Base-by-base conservation (phyloP, 1,140 invertebrate genomes). In the Panagrolaimus sp. region DNA sequence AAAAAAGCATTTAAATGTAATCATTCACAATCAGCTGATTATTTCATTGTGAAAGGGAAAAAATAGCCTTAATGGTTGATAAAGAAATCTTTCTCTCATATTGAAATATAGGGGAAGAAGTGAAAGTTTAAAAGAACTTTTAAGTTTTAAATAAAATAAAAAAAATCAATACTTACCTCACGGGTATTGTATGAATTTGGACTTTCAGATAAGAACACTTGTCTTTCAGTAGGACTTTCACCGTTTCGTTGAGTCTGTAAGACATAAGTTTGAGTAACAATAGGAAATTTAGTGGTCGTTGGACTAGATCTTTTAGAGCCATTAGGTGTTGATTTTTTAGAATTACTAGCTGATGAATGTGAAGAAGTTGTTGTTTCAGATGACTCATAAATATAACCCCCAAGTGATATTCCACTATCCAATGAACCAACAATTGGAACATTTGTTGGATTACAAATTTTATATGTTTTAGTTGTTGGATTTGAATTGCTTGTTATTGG, bases 131-230 rank as follows among this genome's bases (percentile, higher is more conserved):
- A n/a, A 64, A 13, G 38, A 42, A 11, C 9, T 43, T 42, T 64
- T 64, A 16, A 5, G 9, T n/a, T 47, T 66, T 9, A n/a, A n/a
- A n/a, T n/a, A n/a, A n/a, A n/a, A n/a, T n/a, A 66, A 66, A 45
- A 66, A 66, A 31, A n/a, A 66, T 7, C 13, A 51, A 57, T 66
- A 69, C 67, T 69, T 20, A 69, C 67, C 27, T 69, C 67, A 23
- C 67, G 67, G 27, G 45, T 67, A 16, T 69, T 69, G 67, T 69
- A 69, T 9, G 61, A 66, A 38, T 31, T 23, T 11, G 67, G 67
- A 27, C 67, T 69, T 20, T 69, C 67, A 16, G 64, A 66, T 16
- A 69, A 69, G 64, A 67, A 27, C 20, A 65, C 14, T 68, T 43
- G 14, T 64, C 67, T 63, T 43, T 68, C 23, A 51, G 66, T 42